These are phyloP conservation scores for Haliclona indistincta DNA, from an alignment of 37 sponge, comb jelly and placozoan species.

Conservation along the genomic window DNA sequence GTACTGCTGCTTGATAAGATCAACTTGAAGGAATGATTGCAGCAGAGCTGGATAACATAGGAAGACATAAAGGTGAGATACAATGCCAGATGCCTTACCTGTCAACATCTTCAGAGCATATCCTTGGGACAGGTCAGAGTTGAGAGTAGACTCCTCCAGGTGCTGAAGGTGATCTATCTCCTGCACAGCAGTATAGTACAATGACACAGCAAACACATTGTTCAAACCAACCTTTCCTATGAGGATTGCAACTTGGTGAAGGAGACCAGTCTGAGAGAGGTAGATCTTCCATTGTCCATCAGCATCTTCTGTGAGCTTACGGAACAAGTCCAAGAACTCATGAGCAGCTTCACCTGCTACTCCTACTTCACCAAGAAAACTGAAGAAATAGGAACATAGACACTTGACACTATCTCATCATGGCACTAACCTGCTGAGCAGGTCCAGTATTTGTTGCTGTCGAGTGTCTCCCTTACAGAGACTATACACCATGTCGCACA, in stretches of 20 bases:
- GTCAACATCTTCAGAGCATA: slow-evolving; percentile 89
- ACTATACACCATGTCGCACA: slow-evolving; percentile 58
- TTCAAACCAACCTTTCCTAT: slow-evolving; percentile 29
- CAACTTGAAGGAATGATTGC: slow-evolving; percentile 61
- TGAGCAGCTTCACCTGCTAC: slow-evolving; percentile 78
- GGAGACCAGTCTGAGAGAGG: slow-evolving; percentile 68
- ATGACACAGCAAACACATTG: not conserved
- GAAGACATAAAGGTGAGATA: not conserved
- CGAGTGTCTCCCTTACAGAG: slow-evolving; percentile 68
- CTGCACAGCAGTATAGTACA: not conserved
- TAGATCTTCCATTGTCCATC: slow-evolving; percentile 75
- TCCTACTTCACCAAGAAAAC: slow-evolving; percentile 69
- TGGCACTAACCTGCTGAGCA: slow-evolving; percentile 65
- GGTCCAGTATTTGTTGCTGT: slow-evolving; percentile 71
- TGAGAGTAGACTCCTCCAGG: slow-evolving; percentile 85
- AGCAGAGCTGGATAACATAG: slow-evolving; percentile 56
- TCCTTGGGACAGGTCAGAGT: slow-evolving; percentile 89
- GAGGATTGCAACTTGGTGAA: slow-evolving; percentile 66
- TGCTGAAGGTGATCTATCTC: slow-evolving; percentile 62
- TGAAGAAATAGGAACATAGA: slow-evolving; percentile 8
- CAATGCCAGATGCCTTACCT: slow-evolving; percentile 4
- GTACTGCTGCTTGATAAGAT: slow-evolving; percentile 65
- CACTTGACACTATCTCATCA: not conserved
- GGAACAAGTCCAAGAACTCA: slow-evolving; percentile 77
- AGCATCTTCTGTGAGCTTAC: slow-evolving; percentile 35